Conservation (phyloP, 2,888 invertebrate species). For the Malachius bipustulatus region DNA sequence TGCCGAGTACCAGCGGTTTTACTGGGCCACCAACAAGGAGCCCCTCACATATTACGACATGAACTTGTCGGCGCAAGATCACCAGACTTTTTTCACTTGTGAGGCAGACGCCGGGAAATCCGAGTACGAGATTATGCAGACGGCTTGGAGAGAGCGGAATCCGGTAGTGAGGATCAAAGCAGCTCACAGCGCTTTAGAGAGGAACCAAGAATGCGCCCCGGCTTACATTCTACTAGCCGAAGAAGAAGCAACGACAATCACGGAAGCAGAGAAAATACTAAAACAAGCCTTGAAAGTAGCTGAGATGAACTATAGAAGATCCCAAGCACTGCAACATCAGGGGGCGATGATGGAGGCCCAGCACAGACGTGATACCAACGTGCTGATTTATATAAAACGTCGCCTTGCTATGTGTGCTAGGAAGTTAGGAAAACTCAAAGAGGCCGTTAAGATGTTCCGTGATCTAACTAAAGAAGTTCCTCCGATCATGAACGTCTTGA, state of each 20-base stretch:
- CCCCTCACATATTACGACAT: constrained; percentile 97
- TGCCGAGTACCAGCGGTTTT: constrained; percentile 92
- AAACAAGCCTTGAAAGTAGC: constrained; percentile 76
- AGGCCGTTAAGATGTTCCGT: constrained; percentile 92
- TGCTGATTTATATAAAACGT: constrained; percentile 86
- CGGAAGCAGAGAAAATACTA: constrained; percentile 73
- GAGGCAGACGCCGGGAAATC: constrained; percentile 77
- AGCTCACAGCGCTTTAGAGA: constrained; percentile 78
- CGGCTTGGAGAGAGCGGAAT: constrained; percentile 92
- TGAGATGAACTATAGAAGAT: constrained; percentile 60
- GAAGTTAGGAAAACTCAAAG: constrained; percentile 84
- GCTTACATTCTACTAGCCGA: constrained; percentile 92
- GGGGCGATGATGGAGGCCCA: constrained; percentile 60
- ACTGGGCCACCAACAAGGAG: constrained; percentile 81
- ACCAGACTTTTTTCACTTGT: constrained; percentile 92
- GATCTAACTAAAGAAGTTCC: constrained; percentile 94
- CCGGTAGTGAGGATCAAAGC: constrained; percentile 81
- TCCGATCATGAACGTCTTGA: constrained; percentile 85
- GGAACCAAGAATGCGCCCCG: constrained; percentile 84
- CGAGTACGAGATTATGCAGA: constrained; percentile 90
- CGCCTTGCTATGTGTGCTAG: constrained; percentile 96
- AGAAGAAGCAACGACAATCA: constrained; percentile 88
- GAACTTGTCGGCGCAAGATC: constrained; percentile 98
- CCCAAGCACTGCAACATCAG: constrained; percentile 71
- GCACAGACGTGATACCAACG: constrained; percentile 82